Conservation (phyloP, 2,797 vertebrate genomes). For the Clarias pachynema region DNA sequence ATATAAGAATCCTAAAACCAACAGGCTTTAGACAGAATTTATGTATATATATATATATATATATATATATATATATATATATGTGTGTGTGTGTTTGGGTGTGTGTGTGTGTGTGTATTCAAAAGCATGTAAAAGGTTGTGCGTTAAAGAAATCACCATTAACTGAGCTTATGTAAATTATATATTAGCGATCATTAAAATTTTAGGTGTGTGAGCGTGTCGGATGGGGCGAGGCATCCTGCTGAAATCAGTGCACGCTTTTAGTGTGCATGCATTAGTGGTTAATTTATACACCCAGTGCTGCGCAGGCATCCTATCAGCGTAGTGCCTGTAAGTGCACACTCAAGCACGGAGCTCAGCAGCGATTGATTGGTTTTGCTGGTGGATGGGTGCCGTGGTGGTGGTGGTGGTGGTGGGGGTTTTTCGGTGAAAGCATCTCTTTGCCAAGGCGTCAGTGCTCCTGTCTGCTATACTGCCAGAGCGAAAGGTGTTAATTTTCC, state of each 20-base stretch:
- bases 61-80: too few species aligned
- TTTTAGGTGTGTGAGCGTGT: conserved; percentile 49
- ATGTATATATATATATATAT: too few species aligned
- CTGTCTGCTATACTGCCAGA: conserved; percentile 57
- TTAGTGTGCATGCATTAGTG: conserved; percentile 70
- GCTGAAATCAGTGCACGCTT: conserved; percentile 48
- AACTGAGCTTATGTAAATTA: conserved; percentile 11
- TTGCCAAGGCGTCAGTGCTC: conserved; percentile 49
- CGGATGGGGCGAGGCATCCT: conserved; percentile 37
- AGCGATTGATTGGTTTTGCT: conserved; percentile 80
- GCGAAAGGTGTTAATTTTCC: conserved; percentile 63
- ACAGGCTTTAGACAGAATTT: not conserved
- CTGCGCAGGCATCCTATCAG: conserved; percentile 76
- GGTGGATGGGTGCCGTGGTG: conserved; percentile 57
- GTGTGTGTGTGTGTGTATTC: not conserved
- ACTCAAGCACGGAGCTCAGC: conserved; percentile 76
- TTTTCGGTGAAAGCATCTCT: conserved; percentile 61
- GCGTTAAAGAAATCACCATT: not conserved
- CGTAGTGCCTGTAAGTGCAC: conserved; percentile 74
- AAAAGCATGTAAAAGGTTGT: not conserved
- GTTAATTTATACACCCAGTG: conserved; percentile 77
- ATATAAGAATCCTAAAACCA: not conserved
- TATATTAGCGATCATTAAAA: conserved; percentile 22
- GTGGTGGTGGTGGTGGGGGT: too few species aligned
- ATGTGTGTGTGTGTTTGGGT: too few species aligned